Evolutionary conservation across 2,888 invertebrate genomes (phyloP), one percentile per base, ranked within the genome.

Genomic region (Lycia hirtaria): DNA sequence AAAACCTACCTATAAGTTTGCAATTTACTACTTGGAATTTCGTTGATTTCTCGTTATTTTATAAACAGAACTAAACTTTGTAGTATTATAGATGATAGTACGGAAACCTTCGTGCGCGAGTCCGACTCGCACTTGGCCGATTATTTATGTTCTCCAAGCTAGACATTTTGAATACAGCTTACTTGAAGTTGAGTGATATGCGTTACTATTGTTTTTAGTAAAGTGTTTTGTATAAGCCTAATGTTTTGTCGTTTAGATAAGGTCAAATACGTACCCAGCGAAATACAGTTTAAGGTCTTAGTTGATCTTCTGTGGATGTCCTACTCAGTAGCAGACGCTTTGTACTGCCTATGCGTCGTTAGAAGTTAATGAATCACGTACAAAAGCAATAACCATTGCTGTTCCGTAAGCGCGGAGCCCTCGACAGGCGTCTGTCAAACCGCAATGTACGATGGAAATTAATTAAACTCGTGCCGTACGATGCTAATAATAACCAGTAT

Each of bases 361-460:
- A 58, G 47, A 52, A 51, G 60, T 47, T 65, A 65, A 67, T 67
- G 64, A 67, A 65, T 67, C 67, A 65, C 65, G 62, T 63, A 62
- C 58, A 44, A 56, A 45, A 58, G 65, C 67, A 65, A 67, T 67
- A 65, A 65, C 67, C 63, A 62, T 64, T 65, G 62, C 62, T 60
- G 67, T 61, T 50, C 24, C 32, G 30, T 54, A 54, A 50, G 48
- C 60, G 56, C 54, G 45, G 53, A 53, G 62, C 65, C 56, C 60
- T 62, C 59, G 50, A 60, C 59, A 57, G 66, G 64, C 60, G 63
- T 63, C 57, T 65, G 67, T 64, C 68, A 67, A 71, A 69, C 52
- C 63, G 51, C 62, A 65, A 60, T 60, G 54, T 65, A 65, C 50
- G 62, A 51, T 54, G 62, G 60, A 65, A 65, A 63, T 50, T 67